Conservation (phyloP, 2,113 vertebrate species). For the Dolichallabes microphthalmus region DNA sequence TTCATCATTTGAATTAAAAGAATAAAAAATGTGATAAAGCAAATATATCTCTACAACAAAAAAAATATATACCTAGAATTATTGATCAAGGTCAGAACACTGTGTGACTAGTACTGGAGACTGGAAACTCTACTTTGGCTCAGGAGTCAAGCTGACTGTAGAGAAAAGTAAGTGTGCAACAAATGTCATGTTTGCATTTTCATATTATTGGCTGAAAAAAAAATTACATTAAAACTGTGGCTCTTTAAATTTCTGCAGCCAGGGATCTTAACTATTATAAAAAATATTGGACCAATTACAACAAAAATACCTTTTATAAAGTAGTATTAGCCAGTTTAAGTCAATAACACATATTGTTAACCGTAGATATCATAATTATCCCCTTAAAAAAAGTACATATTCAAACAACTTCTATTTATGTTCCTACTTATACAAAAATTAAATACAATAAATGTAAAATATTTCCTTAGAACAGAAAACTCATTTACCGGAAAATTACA, state of each 20-base stretch:
- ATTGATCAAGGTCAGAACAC: conserved; percentile 14
- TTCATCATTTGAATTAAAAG: not conserved
- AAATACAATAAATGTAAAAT: no score
- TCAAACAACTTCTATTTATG: no score
- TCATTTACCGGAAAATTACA: no score
- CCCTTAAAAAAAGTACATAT: no score
- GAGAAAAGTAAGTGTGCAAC: conserved; percentile 47
- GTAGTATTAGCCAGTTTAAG: no score
- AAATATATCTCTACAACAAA: not conserved
- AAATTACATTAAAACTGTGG: not conserved
- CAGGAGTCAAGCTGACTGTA: conserved; percentile 46
- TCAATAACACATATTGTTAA: no score
- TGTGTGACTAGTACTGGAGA: conserved; percentile 50
- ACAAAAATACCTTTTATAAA: no score
- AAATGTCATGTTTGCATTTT: not conserved
- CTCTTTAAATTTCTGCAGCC: not conserved
- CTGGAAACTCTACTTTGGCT: conserved; percentile 43
- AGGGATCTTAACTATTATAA: no score
- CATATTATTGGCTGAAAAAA: not conserved
- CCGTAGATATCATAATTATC: no score
- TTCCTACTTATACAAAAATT: no score
- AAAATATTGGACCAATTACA: no score
- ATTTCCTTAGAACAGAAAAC: no score
- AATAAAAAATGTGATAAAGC: not conserved
- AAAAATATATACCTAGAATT: conserved; percentile 22